These are phyloP conservation scores for Gryllus longicercus DNA, from an alignment of 2,888 invertebrate genomes.

Conservation along the genomic window DNA sequence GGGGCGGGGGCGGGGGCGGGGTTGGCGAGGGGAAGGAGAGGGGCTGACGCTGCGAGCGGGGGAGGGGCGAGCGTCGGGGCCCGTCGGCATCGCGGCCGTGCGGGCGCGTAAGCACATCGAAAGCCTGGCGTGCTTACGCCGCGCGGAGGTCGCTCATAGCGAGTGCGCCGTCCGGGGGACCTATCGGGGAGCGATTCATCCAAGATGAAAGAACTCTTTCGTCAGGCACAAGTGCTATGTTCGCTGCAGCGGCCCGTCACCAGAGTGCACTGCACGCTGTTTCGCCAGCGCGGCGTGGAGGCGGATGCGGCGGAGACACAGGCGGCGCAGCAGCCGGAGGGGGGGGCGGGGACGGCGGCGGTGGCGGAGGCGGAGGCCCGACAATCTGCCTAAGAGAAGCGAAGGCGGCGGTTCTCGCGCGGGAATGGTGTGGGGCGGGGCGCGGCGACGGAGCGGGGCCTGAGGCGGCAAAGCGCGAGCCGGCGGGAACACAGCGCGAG, in stretches of 20 bases:
- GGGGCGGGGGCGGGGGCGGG: too few relatives aligned
- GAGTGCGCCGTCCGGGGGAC: background rate
- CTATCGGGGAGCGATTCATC: slow-evolving; percentile 5
- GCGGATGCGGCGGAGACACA: background rate
- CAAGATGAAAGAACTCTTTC: background rate
- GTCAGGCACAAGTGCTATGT: background rate
- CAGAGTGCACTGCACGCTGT: background rate
- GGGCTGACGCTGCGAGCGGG: too few relatives aligned
- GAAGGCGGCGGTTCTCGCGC: background rate
- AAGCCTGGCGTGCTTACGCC: background rate
- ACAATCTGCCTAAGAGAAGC: background rate
- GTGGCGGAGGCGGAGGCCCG: background rate
- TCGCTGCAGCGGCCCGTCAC: background rate
- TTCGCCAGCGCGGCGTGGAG: background rate
- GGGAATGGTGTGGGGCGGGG: background rate
- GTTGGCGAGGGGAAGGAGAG: too few relatives aligned
- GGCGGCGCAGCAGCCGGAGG: too few relatives aligned
- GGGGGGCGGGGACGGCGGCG: background rate
- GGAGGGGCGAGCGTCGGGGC: too few relatives aligned
- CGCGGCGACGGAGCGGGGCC: background rate
- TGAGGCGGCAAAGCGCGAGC: background rate
- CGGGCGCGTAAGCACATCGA: background rate
- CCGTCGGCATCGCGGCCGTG: too few relatives aligned
- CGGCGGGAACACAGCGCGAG: background rate
- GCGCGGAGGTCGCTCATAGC: background rate